A percentile compares a stretch with the other conserved stretches of the same genome.
Evolutionary conservation across 2,797 vertebrate genomes (phyloP).

Genomic region (Urophycis tenuis): DNA sequence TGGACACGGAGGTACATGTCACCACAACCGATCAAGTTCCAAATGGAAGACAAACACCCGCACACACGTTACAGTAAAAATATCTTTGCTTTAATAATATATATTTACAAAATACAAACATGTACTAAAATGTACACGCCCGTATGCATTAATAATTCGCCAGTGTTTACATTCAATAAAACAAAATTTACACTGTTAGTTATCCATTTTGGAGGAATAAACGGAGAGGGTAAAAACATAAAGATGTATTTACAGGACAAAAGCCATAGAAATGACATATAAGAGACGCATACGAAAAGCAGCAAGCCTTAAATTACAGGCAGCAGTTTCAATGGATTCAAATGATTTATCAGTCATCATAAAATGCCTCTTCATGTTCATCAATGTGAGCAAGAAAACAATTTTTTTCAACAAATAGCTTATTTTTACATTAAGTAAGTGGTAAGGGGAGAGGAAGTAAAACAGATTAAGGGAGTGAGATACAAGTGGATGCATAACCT

Average conservation of each 20-base stretch:
- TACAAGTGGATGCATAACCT: conserved; percentile 28
- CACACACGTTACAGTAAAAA: conserved; percentile 68
- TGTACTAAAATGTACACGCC: conserved; percentile 84
- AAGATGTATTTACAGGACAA: conserved; percentile 45
- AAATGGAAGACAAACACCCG: conserved; percentile 26
- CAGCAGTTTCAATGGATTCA: conserved; percentile 1
- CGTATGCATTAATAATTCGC: conserved; percentile 62
- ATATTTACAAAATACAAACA: conserved; percentile 81
- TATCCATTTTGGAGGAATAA: conserved; percentile 70
- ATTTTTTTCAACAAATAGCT: conserved; percentile 60
- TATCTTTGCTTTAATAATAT: conserved; percentile 68
- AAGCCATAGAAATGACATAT: conserved; percentile 16
- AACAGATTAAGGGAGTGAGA: conserved; percentile 32
- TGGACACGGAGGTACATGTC: neutral
- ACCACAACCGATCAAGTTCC: neutral
- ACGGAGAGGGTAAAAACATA: conserved; percentile 61
- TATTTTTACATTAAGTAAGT: conserved; percentile 51
- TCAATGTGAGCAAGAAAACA: conserved; percentile 44
- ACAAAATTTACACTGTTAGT: conserved; percentile 69
- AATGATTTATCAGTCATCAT: neutral
- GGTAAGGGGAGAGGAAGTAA: conserved; percentile 9
- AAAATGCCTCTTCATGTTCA: conserved; percentile 25
- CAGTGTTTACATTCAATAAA: conserved; percentile 70
- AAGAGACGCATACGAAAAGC: conserved; percentile 25
- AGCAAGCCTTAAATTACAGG: conserved; percentile 12